Percentiles rank a stretch among this genome's conserved stretches.
Evolutionary conservation across 1,140 invertebrate genomes (phyloP).

Genomic region (Tetragnatha versicolor): DNA sequence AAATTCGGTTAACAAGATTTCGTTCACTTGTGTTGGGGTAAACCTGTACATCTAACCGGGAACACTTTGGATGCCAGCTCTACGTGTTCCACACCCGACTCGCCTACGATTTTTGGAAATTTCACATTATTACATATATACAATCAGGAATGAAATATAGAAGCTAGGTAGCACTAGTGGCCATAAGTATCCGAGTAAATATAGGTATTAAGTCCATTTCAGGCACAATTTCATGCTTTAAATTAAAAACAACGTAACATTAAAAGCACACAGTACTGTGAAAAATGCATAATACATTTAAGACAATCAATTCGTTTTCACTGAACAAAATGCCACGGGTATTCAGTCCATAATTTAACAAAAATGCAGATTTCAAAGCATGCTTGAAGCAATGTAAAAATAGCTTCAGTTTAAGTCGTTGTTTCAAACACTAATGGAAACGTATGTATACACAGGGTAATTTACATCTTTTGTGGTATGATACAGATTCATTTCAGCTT

Average conservation of each 20-base stretch:
- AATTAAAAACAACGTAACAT: no score
- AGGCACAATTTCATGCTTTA: no score
- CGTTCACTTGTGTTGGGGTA: no score
- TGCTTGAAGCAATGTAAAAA: no score
- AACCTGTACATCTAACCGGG: neutral
- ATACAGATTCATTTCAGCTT: neutral
- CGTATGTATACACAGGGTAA: neutral
- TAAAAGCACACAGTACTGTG: no score
- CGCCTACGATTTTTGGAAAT: neutral
- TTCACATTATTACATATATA: neutral
- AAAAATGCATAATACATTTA: no score
- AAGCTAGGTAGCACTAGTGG: neutral
- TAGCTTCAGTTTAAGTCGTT: neutral
- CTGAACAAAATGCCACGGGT: no score
- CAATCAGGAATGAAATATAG: neutral
- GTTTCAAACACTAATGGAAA: neutral
- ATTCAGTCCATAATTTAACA: neutral
- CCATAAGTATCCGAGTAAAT: neutral
- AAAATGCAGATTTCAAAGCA: neutral
- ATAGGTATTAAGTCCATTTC: neutral
- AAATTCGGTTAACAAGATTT: no score
- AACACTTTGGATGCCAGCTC: neutral
- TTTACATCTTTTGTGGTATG: neutral
- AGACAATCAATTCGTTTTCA: no score
- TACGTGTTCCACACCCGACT: neutral